Base-by-base conservation (phyloP, 2,113 vertebrate genomes). In the Seriola quinqueradiata region DNA sequence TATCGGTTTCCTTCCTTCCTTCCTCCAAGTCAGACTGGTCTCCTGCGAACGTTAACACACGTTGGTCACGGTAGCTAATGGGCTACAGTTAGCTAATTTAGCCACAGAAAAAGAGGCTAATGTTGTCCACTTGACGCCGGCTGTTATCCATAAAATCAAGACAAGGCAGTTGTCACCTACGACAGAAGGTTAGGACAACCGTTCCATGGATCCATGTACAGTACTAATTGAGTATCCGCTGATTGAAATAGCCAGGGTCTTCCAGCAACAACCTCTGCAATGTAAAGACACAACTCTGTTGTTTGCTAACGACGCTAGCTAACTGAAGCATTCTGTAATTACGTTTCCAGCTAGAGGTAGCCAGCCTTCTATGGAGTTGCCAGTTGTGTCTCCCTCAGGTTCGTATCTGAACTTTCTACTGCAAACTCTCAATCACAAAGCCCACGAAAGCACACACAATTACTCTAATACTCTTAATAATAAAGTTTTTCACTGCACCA, bases 1-100 rank as follows among this genome's bases (percentile, higher is more conserved):
- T 78, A 70, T 87, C 86, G 69, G 73, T 72, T 87, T 87, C 84
- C 85, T 92, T 89, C 83, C 89, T 86, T 86, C 84, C 91, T 90
- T 69, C 90, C 90, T 87, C 59, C 75, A 44, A 68, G 38, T 69
- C 58, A 38, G 34, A 75, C 34, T 23, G 75, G 32, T 81, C 64
- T 52, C 34, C 75, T 63, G 66, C 13, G 9, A 57, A 77, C 81
- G 77, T 77, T 77, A 63, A 83, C 81, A 58, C 21, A 48, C 76
- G 74, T 85, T 40, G 58, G 58, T 77, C 84, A 83, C 82, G 77
- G 71, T 77, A 85, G 50, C 82, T 7, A 36, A 4, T 19, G 19
- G 4, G 78, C 67, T 46, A 77, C 61, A 34, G 75, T 52, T 79
- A 69, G 87, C 89, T 75, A 77, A 75, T 59, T 79, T 66, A 70